A percentile compares a stretch with the other conserved stretches of the same genome.
These are phyloP conservation scores for Stegastes partitus DNA, from an alignment of 2,113 vertebrate species.

Conservation along the genomic window DNA sequence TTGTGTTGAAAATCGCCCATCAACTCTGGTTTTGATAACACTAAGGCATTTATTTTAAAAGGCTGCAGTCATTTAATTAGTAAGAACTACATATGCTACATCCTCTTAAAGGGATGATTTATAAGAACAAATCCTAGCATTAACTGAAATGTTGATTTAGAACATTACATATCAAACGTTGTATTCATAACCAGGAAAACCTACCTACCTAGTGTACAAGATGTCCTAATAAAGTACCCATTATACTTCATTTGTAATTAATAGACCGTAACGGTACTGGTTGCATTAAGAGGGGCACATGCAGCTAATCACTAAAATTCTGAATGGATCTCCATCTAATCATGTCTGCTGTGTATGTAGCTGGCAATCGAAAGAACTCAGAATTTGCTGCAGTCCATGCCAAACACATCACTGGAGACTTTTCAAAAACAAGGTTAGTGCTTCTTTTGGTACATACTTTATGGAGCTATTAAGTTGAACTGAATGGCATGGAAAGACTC, in stretches of 20 bases:
- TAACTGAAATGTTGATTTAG: too few species aligned
- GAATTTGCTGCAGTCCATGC: conserved; percentile 61
- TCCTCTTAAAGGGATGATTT: too few species aligned
- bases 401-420: conserved; percentile 72
- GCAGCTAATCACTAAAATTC: background rate
- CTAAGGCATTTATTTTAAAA: too few species aligned
- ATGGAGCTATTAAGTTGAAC: background rate
- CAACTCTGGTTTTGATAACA: background rate
- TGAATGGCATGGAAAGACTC: background rate
- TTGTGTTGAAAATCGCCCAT: background rate
- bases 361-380: conserved; percentile 78
- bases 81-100: too few species aligned
- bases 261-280: background rate
- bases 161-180: too few species aligned
- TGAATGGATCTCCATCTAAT: conserved; percentile 5
- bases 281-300: background rate
- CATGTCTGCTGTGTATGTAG: conserved; percentile 55
- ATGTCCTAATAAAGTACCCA: too few species aligned
- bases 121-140: too few species aligned
- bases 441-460: background rate
- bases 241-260: too few species aligned
- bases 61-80: too few species aligned
- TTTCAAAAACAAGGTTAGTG: conserved; percentile 82
- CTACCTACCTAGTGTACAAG: too few species aligned
- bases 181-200: too few species aligned